Conservation (phyloP, 1,140 invertebrate genomes). For the Oreohelix idahoensis region DNA sequence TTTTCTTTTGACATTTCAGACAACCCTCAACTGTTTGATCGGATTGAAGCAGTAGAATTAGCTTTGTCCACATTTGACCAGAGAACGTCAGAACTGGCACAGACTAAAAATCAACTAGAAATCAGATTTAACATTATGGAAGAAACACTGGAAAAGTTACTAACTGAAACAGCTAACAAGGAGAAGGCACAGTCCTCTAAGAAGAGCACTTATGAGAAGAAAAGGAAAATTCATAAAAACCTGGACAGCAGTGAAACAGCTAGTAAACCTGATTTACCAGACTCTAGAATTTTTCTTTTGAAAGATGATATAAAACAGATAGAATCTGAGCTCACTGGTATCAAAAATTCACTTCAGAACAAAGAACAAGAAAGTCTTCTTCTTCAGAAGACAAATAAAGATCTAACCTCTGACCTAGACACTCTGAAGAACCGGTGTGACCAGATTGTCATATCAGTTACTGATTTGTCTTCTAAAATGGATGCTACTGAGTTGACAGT, state of each 20-base stretch:
- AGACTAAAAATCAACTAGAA: background rate
- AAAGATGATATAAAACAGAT: background rate
- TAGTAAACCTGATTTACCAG: background rate
- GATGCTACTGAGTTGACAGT: background rate
- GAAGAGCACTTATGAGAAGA: background rate
- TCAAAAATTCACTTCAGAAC: background rate
- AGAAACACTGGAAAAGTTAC: background rate
- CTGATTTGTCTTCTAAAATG: background rate
- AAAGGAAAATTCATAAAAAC: background rate
- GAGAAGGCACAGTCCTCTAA: background rate
- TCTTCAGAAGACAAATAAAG: background rate
- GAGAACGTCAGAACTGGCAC: background rate
- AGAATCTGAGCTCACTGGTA: background rate
- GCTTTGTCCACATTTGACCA: background rate
- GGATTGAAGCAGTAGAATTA: background rate
- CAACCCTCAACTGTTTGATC: background rate
- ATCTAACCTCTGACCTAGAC: background rate
- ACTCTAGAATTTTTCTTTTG: background rate
- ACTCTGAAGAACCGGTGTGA: background rate
- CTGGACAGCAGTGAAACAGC: background rate
- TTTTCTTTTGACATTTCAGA: background rate
- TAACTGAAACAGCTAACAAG: background rate
- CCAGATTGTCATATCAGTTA: background rate
- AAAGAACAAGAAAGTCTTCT: background rate
- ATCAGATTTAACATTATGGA: background rate